These are phyloP conservation scores for Oreocharis arfaki DNA, from an alignment of 2,113 vertebrate genomes.

Conservation along the genomic window DNA sequence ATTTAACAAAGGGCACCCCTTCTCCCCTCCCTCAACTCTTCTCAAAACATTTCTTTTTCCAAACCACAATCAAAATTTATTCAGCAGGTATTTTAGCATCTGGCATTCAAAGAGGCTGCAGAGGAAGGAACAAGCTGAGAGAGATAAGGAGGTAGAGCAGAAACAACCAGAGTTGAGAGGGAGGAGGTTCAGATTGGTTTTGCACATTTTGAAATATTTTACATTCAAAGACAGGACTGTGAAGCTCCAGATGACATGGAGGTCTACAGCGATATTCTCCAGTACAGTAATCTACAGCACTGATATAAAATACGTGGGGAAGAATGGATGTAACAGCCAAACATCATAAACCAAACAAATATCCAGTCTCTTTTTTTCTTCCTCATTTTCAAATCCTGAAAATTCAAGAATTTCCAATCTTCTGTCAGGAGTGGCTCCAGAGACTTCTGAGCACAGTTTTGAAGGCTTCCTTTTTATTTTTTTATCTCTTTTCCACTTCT, in stretches of 20 bases:
- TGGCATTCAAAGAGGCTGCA: background rate
- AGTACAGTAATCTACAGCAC: background rate
- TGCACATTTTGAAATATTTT: constrained; percentile 28
- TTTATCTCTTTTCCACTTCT: background rate
- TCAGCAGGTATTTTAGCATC: background rate
- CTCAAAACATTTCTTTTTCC: background rate
- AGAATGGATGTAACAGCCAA: background rate
- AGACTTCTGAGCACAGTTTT: background rate
- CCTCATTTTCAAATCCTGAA: background rate
- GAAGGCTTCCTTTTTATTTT: background rate
- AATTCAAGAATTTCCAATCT: background rate
- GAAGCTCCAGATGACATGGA: background rate
- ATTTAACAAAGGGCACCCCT: background rate
- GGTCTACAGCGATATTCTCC: background rate
- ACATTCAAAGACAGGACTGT: constrained; percentile 8
- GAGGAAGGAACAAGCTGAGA: background rate
- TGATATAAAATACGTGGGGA: background rate
- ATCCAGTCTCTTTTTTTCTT: background rate
- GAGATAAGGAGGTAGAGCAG: constrained; percentile 1
- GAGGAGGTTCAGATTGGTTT: background rate
- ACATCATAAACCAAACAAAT: background rate
- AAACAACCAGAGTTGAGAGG: background rate
- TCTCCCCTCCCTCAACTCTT: background rate
- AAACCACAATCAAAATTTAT: background rate
- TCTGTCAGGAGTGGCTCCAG: background rate